Percentiles rank a stretch among this genome's conserved stretches.
Evolutionary conservation across 53 echinoderm and acorn worm genomes (phyloP).

Genomic region (Pentamera pediparva): DNA sequence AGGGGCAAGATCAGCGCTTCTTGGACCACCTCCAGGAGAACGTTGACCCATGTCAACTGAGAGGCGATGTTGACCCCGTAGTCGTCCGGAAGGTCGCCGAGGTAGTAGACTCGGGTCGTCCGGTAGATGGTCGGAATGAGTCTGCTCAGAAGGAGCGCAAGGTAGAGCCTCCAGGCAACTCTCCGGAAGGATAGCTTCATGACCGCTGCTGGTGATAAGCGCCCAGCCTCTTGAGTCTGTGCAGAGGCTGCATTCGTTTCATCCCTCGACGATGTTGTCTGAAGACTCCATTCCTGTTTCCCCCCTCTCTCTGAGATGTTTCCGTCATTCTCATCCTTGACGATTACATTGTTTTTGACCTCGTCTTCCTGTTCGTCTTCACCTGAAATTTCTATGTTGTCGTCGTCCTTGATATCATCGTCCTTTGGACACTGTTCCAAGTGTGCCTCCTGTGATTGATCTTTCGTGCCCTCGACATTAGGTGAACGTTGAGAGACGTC

Average conservation of each 20-base stretch:
- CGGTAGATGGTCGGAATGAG: conserved; percentile 10
- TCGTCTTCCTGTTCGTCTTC: neutral
- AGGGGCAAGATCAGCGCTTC: conserved; percentile 17
- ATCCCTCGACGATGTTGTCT: no score
- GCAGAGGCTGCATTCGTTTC: no score
- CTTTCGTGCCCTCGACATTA: neutral
- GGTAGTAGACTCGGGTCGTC: conserved; percentile 12
- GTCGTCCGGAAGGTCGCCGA: conserved; percentile 19
- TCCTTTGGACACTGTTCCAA: no score
- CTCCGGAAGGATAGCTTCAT: neutral
- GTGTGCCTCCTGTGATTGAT: neutral
- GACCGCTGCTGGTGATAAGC: no score
- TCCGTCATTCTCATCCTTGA: no score
- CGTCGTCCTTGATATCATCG: no score
- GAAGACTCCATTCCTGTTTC: no score
- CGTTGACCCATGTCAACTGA: conserved; percentile 20
- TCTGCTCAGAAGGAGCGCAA: neutral
- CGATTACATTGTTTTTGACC: neutral
- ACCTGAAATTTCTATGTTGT: no score
- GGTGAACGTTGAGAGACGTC: conserved; percentile 10
- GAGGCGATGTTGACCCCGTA: conserved; percentile 18
- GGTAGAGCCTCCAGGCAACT: conserved; percentile 1
- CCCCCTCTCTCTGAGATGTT: no score
- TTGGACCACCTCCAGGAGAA: conserved; percentile 19
- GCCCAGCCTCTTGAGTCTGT: no score